Conservation (phyloP, 2,113 vertebrate species). For the Cervus canadensis region DNA sequence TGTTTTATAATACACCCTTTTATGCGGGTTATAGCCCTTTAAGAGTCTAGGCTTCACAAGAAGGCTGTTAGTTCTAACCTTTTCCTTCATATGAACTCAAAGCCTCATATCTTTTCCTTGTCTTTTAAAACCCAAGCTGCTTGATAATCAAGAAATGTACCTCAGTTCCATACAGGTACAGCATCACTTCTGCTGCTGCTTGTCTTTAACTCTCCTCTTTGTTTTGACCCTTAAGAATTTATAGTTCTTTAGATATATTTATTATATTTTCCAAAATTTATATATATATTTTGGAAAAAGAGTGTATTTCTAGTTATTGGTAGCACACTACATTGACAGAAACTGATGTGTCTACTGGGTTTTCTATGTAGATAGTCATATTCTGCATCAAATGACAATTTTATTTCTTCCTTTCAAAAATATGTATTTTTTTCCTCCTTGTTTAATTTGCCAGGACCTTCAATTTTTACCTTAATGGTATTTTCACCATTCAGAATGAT, state of each 20-base stretch:
- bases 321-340: neutral
- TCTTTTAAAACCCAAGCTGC: neutral
- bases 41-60: neutral
- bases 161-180: neutral
- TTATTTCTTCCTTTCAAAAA: constrained; percentile 38
- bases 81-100: neutral
- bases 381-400: neutral
- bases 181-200: neutral
- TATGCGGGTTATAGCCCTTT: neutral
- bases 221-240: neutral
- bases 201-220: neutral
- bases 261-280: constrained; percentile 16
- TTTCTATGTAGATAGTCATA: neutral
- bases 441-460: constrained; percentile 8
- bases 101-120: neutral
- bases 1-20: neutral
- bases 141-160: neutral
- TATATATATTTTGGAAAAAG: neutral
- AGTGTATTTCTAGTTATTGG: neutral
- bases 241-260: neutral
- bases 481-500: constrained; percentile 23
- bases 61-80: neutral
- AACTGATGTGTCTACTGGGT: neutral
- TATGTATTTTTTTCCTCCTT: neutral
- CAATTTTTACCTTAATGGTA: neutral